phyloP scores from a whole-genome alignment of 2,888 invertebrate species.

The Hemicrepidius hirtus region DNA sequence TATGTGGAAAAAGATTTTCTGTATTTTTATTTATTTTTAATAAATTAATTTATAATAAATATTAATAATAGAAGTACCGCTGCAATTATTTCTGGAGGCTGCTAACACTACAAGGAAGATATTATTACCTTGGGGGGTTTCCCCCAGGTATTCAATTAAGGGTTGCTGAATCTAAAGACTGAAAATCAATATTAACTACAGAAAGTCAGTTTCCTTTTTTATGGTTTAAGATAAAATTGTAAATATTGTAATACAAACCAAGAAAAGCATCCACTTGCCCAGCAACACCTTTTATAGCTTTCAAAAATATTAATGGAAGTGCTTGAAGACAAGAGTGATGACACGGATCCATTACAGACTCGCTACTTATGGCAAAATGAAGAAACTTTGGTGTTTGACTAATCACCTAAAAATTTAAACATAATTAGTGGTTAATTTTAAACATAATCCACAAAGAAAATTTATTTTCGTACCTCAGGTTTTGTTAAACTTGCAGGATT shows the following conservation, averaged over 20 bases:
- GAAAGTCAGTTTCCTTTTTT: too few species aligned
- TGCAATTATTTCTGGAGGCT: too few species aligned
- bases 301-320: slow-evolving; percentile 92
- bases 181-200: too few species aligned
- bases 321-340: slow-evolving; percentile 91
- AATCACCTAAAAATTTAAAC: slow-evolving; percentile 65
- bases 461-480: slow-evolving; percentile 78
- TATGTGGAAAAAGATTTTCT: too few species aligned
- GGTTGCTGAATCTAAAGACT: too few species aligned
- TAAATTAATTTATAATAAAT: too few species aligned
- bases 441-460: background rate
- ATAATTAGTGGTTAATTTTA: too few species aligned
- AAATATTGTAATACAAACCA: slow-evolving; percentile 76
- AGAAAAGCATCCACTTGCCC: slow-evolving; percentile 96
- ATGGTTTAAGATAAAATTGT: background rate
- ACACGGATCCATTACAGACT: slow-evolving; percentile 89
- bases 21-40: too few species aligned
- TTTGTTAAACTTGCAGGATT: slow-evolving; percentile 95
- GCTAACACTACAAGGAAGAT: too few species aligned
- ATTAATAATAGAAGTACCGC: too few species aligned
- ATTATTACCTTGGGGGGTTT: too few species aligned
- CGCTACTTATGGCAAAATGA: slow-evolving; percentile 86
- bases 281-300: slow-evolving; percentile 94
- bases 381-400: slow-evolving; percentile 84
- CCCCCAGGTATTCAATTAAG: too few species aligned